Base-by-base conservation (phyloP, 2,797 vertebrate species). In the Lepidocolaptes lacrymiger region DNA sequence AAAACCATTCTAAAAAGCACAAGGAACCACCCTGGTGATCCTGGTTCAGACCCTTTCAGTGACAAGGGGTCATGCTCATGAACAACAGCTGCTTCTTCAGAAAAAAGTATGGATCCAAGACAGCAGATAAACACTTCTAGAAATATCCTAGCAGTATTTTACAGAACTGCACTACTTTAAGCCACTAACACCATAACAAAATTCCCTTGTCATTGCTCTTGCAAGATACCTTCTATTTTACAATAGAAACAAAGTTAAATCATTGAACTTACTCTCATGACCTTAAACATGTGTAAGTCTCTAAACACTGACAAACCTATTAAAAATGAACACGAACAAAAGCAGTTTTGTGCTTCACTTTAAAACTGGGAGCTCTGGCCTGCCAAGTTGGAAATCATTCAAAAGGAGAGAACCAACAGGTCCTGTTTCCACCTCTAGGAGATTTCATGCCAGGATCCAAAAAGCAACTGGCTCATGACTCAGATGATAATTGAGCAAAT, bases 241-340 rank as follows among this genome's bases (percentile, higher is more conserved):
- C 61, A 51, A 30, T 5, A 73, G 71, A 89, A 81, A 76, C 61
- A 66, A 82, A 63, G 14, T 15, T 43, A 27, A 73, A 83, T 43
- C 48, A 61, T 27, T 36, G 32, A 79, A 82, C 16, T 85, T n/a
- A 49, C 15, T 88, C 43, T 68, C 48, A 22, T 51, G 63, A 87
- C 28, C 49, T 80, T 80, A 56, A 89, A 56, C 17, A 64, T 0
- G 0, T 36, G 1, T 37, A 59, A 91, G 48, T 15, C 46, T 76
- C 68, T 73, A 43, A 94, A 68, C 34, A 67, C 9, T 14, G 58
- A 71, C 17, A 54, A 91, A 68, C 7, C 58, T 61, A 56, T 21
- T 92, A 79, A 76, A 94, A 82, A 62, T 19, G 10, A 88, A 62
- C 36, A 68, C 43, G 41, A n/a, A 85, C n/a, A 96, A 94, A 92